Conservation (phyloP, 2,888 invertebrate genomes). For the Tyria jacobaeae region DNA sequence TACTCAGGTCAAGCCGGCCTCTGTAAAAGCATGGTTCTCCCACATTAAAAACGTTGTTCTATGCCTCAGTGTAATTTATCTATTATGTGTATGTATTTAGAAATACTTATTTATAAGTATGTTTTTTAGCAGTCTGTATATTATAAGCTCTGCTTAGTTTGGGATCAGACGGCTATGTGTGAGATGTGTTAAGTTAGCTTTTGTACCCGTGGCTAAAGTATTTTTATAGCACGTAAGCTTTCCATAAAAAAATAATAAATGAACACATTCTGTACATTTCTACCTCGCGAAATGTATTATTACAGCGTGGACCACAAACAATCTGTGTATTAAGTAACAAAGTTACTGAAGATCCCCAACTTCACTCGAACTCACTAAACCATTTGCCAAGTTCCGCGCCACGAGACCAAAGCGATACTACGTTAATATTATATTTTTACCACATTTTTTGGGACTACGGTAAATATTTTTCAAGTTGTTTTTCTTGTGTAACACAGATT, state of each 20-base stretch:
- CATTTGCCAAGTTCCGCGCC: conserved; percentile 26
- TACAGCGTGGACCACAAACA: conserved; percentile 39
- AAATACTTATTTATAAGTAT: no score
- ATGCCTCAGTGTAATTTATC: no score
- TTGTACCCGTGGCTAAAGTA: no score
- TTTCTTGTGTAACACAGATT: not conserved
- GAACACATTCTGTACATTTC: conserved; percentile 16
- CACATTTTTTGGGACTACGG: conserved; percentile 10
- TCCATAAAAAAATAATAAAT: not conserved
- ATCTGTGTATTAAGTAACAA: conserved; percentile 43
- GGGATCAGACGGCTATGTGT: no score
- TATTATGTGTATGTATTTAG: no score
- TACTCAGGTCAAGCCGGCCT: no score
- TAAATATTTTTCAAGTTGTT: conserved; percentile 1
- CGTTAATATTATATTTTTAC: conserved; percentile 26
- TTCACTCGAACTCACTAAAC: conserved; percentile 31
- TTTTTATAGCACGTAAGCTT: no score
- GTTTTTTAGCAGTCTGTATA: no score
- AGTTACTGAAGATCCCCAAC: conserved; percentile 42
- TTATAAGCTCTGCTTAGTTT: no score
- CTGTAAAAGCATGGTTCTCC: no score
- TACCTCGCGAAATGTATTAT: conserved; percentile 34
- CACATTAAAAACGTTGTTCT: no score
- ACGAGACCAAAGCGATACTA: conserved; percentile 19
- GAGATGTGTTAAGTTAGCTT: no score